phyloP scores from a whole-genome alignment of 2,888 invertebrate genomes.

The Galeruca laticollis region DNA sequence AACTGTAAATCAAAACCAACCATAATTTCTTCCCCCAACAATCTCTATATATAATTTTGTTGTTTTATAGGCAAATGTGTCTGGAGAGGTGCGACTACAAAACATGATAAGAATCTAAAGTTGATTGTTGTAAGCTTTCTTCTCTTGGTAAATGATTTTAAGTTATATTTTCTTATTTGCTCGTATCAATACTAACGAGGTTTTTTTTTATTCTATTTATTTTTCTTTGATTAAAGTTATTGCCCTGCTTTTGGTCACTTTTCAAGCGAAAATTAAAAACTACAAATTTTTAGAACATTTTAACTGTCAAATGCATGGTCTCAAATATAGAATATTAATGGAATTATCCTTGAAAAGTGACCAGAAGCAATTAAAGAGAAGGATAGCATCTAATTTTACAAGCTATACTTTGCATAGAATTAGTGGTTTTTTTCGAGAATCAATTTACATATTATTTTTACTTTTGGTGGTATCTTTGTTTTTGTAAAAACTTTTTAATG shows the following conservation, averaged over 20 bases:
- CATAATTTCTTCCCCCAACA: constrained; percentile 24
- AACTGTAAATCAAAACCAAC: constrained; percentile 31
- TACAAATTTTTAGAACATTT: too few species aligned
- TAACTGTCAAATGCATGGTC: constrained; percentile 3
- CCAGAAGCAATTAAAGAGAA: constrained; percentile 50
- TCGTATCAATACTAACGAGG: constrained; percentile 25
- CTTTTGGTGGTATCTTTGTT: constrained; percentile 9
- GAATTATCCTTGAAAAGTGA: constrained; percentile 28
- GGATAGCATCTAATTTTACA: constrained; percentile 70
- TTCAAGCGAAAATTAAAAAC: constrained; percentile 1
- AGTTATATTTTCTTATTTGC: neutral
- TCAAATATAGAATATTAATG: neutral
- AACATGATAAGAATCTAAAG: constrained; percentile 15
- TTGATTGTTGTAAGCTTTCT: constrained; percentile 28
- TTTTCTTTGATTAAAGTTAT: constrained; percentile 7
- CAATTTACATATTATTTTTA: constrained; percentile 50
- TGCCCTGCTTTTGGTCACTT: constrained; percentile 32
- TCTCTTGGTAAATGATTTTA: constrained; percentile 25
- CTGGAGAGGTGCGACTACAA: constrained; percentile 1
- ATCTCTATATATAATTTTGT: neutral
- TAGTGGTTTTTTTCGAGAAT: constrained; percentile 86
- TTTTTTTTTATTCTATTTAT: constrained; percentile 13
- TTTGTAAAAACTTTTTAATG: constrained; percentile 27
- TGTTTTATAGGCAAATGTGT: constrained; percentile 19
- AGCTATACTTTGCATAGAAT: constrained; percentile 94